These are phyloP conservation scores for Morbakka virulenta DNA, from an alignment of 30 jellyfish, hydroid and myxozoan species.

Conservation along the genomic window DNA sequence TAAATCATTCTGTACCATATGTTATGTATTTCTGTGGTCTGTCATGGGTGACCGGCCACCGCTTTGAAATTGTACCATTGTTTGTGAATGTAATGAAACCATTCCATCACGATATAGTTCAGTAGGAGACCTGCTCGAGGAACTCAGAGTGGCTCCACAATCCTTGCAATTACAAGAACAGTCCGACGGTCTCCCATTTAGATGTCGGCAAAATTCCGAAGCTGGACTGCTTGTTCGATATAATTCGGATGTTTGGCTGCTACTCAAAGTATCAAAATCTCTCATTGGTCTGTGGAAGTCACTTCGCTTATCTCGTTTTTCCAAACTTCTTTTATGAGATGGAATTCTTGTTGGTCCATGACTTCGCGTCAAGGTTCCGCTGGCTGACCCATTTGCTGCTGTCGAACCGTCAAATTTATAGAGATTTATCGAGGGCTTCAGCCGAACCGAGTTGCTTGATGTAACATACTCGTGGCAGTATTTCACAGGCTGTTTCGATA, in stretches of 20 bases:
- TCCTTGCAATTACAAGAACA: not conserved
- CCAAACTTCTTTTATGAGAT: not conserved
- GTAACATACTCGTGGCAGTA: not conserved
- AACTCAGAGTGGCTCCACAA: not conserved
- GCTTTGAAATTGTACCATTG: not conserved
- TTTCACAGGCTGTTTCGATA: slow-evolving; percentile 12
- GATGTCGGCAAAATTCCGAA: not conserved
- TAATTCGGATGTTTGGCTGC: not conserved
- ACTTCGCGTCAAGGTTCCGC: not conserved
- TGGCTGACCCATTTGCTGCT: not conserved
- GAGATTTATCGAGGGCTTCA: not conserved
- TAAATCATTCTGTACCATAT: no score
- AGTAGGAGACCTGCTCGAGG: not conserved
- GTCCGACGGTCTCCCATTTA: not conserved
- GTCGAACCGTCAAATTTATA: not conserved
- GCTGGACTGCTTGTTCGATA: not conserved
- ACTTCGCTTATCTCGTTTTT: not conserved
- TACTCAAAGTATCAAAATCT: not conserved
- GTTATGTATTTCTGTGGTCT: not conserved
- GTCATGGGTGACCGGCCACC: not conserved
- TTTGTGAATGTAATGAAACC: not conserved
- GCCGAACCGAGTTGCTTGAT: not conserved
- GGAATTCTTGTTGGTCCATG: not conserved
- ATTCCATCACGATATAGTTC: not conserved
- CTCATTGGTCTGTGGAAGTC: not conserved